Evolutionary conservation across 2,113 vertebrate genomes (phyloP).

Genomic region (Nannobrachium achirus): DNA sequence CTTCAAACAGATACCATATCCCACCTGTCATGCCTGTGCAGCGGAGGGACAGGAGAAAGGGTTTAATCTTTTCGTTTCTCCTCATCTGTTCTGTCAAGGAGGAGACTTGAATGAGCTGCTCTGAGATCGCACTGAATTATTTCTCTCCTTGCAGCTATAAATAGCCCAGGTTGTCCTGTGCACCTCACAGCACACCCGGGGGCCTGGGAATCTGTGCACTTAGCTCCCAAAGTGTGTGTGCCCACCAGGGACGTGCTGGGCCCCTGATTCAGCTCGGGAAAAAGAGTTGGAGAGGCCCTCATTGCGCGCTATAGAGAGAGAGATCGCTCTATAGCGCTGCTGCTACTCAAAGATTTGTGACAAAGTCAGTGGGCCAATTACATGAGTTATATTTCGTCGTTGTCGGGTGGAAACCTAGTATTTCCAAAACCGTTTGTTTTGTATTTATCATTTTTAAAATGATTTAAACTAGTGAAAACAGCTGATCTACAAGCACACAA

Average conservation of each 20-base stretch:
- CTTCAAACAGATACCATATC: slow-evolving; percentile 9
- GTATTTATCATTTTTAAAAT: no score
- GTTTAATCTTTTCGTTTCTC: slow-evolving; percentile 15
- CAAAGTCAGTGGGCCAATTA: no score
- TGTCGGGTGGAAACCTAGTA: no score
- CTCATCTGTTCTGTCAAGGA: slow-evolving; percentile 28
- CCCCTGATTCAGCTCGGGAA: no score
- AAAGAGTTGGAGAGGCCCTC: no score
- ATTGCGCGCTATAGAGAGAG: no score
- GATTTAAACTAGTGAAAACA: no score
- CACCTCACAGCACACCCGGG: slow-evolving; percentile 9
- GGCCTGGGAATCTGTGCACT: slow-evolving; percentile 15
- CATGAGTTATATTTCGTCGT: no score
- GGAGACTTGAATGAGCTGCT: slow-evolving; percentile 40
- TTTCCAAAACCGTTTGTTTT: no score
- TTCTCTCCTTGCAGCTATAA: slow-evolving; percentile 52
- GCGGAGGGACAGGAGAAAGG: neutral
- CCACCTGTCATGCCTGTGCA: slow-evolving; percentile 23
- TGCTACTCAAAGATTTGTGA: no score
- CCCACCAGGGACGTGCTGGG: neutral
- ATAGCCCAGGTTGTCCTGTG: slow-evolving; percentile 33
- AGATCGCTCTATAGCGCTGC: no score
- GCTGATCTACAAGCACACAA: no score
- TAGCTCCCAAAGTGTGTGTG: neutral
- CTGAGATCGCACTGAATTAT: slow-evolving; percentile 57